A percentile compares a stretch with the other conserved stretches of the same genome.
Evolutionary conservation across 2,888 invertebrate species (phyloP).

Genomic region (Drepana falcataria): DNA sequence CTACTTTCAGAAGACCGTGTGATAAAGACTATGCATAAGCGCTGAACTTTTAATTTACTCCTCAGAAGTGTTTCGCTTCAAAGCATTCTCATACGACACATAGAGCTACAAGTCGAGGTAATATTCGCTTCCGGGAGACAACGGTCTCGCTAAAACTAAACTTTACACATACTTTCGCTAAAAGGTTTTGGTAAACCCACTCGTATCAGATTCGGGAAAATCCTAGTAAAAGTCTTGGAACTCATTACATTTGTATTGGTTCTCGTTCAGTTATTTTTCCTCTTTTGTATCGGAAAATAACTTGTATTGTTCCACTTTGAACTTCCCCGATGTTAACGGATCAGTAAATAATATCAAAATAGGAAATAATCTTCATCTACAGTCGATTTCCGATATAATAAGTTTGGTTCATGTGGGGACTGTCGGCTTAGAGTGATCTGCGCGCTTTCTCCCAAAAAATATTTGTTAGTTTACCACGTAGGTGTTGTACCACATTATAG

Average conservation of each 20-base stretch:
- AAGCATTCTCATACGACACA: neutral
- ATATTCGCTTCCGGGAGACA: neutral
- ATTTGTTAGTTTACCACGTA: slow-evolving; percentile 14
- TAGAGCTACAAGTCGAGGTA: neutral
- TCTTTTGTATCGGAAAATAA: slow-evolving; percentile 23
- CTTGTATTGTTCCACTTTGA: slow-evolving; percentile 23
- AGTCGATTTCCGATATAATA: slow-evolving; percentile 4
- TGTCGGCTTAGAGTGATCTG: neutral
- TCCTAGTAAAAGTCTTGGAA: slow-evolving; percentile 14
- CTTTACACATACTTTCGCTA: slow-evolving; percentile 4
- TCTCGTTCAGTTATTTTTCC: slow-evolving; percentile 16
- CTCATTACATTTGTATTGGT: slow-evolving; percentile 21
- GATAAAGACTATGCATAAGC: neutral
- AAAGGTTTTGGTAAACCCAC: slow-evolving; percentile 4
- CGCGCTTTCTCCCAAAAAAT: slow-evolving; percentile 11
- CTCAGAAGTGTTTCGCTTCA: neutral
- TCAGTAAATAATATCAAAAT: slow-evolving; percentile 2
- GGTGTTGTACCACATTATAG: slow-evolving; percentile 4
- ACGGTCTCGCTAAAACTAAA: slow-evolving; percentile 1
- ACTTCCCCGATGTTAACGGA: slow-evolving; percentile 6
- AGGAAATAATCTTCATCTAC: slow-evolving; percentile 4
- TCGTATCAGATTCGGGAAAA: slow-evolving; percentile 10
- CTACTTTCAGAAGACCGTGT: neutral
- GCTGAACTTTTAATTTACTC: no score
- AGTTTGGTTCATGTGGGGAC: slow-evolving; percentile 1